Evolutionary conservation across 2,113 vertebrate genomes (phyloP).

Genomic region (Eublepharis macularius): DNA sequence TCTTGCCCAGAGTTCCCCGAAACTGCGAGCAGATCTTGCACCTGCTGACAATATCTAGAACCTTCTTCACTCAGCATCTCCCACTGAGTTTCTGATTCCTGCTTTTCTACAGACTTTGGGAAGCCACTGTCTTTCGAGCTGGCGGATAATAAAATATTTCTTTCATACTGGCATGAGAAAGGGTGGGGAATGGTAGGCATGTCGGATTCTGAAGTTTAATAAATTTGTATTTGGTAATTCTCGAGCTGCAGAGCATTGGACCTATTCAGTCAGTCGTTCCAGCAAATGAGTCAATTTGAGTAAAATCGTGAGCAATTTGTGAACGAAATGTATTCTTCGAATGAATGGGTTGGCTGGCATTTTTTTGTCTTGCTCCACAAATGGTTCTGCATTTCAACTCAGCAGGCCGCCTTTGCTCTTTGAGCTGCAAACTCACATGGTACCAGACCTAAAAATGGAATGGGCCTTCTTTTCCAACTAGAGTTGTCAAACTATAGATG

Average conservation of each 20-base stretch:
- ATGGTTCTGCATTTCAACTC: slow-evolving; percentile 13
- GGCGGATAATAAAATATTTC: slow-evolving; percentile 5
- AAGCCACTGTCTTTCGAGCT: background rate
- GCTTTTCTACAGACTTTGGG: background rate
- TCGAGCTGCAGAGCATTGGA: slow-evolving; percentile 22
- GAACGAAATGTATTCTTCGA: slow-evolving; percentile 31
- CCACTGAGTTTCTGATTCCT: background rate
- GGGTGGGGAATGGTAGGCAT: background rate
- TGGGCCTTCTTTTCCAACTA: slow-evolving; percentile 24
- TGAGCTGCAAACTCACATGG: slow-evolving; percentile 44
- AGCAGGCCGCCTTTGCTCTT: slow-evolving; percentile 25
- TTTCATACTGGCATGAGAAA: background rate
- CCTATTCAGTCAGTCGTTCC: slow-evolving; percentile 52
- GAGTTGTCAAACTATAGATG: too few relatives aligned
- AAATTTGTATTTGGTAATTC: slow-evolving; percentile 29
- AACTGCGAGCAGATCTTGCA: too few relatives aligned
- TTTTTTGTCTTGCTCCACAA: slow-evolving; percentile 31
- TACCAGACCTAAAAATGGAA: slow-evolving; percentile 48
- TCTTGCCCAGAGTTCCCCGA: too few relatives aligned
- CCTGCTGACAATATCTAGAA: too few relatives aligned
- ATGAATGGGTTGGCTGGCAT: slow-evolving; percentile 45
- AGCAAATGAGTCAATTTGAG: slow-evolving; percentile 9
- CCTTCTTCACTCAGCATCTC: too few relatives aligned
- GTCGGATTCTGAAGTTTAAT: slow-evolving; percentile 16
- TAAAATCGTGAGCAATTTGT: slow-evolving; percentile 21